Base-by-base conservation (phyloP, 2,888 invertebrate species). In the Papilio gigon region DNA sequence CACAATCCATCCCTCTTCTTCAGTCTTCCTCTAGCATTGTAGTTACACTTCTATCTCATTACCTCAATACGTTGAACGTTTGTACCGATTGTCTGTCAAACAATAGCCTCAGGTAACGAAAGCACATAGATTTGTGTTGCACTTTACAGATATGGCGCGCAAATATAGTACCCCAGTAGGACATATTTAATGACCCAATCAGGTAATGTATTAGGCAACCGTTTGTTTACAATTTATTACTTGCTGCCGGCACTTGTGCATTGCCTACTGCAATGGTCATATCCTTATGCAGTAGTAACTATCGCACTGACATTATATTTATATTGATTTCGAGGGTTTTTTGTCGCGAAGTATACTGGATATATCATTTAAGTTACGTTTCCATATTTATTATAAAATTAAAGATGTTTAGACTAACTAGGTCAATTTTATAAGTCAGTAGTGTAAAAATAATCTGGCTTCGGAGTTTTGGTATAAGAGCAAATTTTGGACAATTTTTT, bases 151-250 rank as follows among this genome's bases (percentile, higher is more conserved):
- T 68, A 68, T 60, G 47, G 65, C 33, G 20, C 22, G 30, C 30
- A 65, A 40, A 60, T 68, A 60, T 60, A 68, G n/a, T 59, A 68
- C 59, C 58, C 17, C 47, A 53, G 22, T 17, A 25, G 30, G 65
- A 65, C 60, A 64, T 65, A 64, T 37, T 68, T 65, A 68, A 68
- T 60, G 68, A 65, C 68, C 68, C 68, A 60, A 68, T 68, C 68
- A 64, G 65, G 59, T 53, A 37, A 50, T 66, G 27, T 42, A 65
- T 64, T 40, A 53, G 40, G 64, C 40, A 68, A 60, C 59, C 42
- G 68, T 47, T 40, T 59, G 40, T 58, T 68, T 14, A 58, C 8
- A 47, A 68, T 68, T 68, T 68, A 68, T 68, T 60, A 60, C 30
- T 53, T 60, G 22, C 50, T 33, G 50, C 53, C 47, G 50, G 33